Percentiles rank a stretch among this genome's conserved stretches.
Evolutionary conservation across 2,113 vertebrate species (phyloP).

Genomic region (Apus apus): DNA sequence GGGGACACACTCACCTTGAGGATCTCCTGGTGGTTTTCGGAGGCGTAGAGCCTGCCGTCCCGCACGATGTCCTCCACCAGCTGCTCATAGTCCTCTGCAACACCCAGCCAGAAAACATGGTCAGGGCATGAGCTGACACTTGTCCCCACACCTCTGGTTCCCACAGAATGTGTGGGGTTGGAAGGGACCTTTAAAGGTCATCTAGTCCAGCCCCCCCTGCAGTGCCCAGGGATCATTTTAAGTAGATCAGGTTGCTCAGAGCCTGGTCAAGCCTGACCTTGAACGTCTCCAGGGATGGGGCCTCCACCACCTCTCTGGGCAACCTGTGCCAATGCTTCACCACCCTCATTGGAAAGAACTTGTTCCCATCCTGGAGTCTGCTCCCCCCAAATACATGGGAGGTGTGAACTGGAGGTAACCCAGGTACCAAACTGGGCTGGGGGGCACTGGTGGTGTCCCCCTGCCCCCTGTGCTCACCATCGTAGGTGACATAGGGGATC

Average conservation of each 20-base stretch:
- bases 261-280: too few species aligned
- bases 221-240: too few species aligned
- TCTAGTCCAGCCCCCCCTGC: too few species aligned
- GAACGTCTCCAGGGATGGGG: too few species aligned
- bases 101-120: not conserved
- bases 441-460: not conserved
- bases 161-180: too few species aligned
- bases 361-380: not conserved
- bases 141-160: not conserved
- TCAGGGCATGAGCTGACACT: not conserved
- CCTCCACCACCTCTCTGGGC: too few species aligned
- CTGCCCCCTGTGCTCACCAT: constrained; percentile 76
- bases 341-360: too few species aligned
- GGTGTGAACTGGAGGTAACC: not conserved
- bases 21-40: constrained; percentile 98
- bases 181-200: too few species aligned
- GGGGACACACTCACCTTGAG: constrained; percentile 82
- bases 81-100: constrained; percentile 96
- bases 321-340: too few species aligned
- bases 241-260: too few species aligned
- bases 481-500: constrained; percentile 97
- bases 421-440: fast-evolving
- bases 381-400: not conserved
- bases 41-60: constrained; percentile 94
- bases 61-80: constrained; percentile 96